phyloP scores from a whole-genome alignment of 2,797 vertebrate genomes.

The Alosa sapidissima region DNA sequence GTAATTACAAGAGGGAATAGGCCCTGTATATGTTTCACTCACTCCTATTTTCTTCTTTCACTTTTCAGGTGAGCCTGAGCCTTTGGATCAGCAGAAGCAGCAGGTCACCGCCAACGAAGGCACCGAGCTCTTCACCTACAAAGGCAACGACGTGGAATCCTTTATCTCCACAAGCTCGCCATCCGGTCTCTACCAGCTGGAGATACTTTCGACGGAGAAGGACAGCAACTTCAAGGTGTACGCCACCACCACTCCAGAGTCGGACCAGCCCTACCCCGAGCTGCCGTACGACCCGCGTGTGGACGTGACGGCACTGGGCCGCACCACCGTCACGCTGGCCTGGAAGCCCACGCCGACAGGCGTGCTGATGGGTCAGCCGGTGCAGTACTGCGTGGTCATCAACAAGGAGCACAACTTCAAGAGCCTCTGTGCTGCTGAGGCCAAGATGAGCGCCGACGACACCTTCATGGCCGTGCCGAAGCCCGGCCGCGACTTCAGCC shows the following conservation, averaged over 20 bases:
- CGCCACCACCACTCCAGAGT: conserved; percentile 93
- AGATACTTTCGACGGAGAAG: conserved; percentile 95
- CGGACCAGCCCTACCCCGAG: conserved; percentile 94
- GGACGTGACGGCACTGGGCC: conserved; percentile 91
- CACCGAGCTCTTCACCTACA: conserved; percentile 91
- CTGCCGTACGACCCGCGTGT: conserved; percentile 93
- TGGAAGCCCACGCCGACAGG: conserved; percentile 96
- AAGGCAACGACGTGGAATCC: conserved; percentile 94
- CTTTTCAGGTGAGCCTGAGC: conserved; percentile 85
- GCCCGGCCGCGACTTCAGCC: conserved; percentile 93
- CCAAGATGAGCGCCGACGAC: conserved; percentile 86
- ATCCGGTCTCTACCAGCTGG: conserved; percentile 92
- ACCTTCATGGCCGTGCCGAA: conserved; percentile 92
- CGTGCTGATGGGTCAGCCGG: conserved; percentile 85
- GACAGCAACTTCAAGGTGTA: conserved; percentile 97
- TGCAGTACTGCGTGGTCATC: conserved; percentile 94
- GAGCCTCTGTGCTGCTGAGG: conserved; percentile 94
- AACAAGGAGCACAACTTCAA: conserved; percentile 99
- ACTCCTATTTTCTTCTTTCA: conserved; percentile 25
- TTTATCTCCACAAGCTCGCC: conserved; percentile 88
- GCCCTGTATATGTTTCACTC: neutral
- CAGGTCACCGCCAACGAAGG: conserved; percentile 83
- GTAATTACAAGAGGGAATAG: neutral
- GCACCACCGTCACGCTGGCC: conserved; percentile 89
- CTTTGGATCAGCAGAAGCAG: conserved; percentile 91